Percentiles rank a stretch among this genome's conserved stretches.
phyloP scores from a whole-genome alignment of 2,888 invertebrate species.

The Lepidocyrtinus sp. region DNA sequence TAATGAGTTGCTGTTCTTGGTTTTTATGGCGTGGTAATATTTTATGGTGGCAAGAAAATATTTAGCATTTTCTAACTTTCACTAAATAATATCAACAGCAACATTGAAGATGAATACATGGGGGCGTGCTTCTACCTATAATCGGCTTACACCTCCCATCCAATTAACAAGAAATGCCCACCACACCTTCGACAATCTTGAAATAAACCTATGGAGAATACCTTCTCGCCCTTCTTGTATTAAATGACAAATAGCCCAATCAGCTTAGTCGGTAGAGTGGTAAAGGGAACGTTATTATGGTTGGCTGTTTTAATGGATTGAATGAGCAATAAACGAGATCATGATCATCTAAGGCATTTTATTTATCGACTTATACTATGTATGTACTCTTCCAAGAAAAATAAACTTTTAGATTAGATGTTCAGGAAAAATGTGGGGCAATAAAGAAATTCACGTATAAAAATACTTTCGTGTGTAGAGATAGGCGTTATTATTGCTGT shows the following conservation, averaged over 20 bases:
- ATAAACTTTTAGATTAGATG: not conserved
- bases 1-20: not conserved
- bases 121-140: slow-evolving; percentile 29
- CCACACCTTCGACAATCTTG: slow-evolving; percentile 5
- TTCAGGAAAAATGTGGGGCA: not conserved
- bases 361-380: not conserved
- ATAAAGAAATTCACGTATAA: not conserved
- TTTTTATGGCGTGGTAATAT: not conserved
- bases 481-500: not conserved
- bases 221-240: slow-evolving; percentile 17
- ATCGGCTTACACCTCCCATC: slow-evolving; percentile 36
- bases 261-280: slow-evolving; percentile 30
- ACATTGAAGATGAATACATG: slow-evolving; percentile 31
- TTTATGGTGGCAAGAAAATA: not conserved
- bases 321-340: slow-evolving; percentile 37
- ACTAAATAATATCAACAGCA: not conserved
- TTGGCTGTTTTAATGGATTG: not conserved
- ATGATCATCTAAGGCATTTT: not conserved
- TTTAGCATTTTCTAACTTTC: not conserved
- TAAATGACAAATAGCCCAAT: slow-evolving; percentile 54
- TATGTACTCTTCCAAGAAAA: not conserved
- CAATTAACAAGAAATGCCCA: slow-evolving; percentile 30
- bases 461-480: not conserved
- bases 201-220: slow-evolving; percentile 25
- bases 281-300: not conserved